Evolutionary conservation across 35 echinoderm and acorn worm species (phyloP), one percentile per base, ranked within the genome.

Genomic region (Acanthaster planci): DNA sequence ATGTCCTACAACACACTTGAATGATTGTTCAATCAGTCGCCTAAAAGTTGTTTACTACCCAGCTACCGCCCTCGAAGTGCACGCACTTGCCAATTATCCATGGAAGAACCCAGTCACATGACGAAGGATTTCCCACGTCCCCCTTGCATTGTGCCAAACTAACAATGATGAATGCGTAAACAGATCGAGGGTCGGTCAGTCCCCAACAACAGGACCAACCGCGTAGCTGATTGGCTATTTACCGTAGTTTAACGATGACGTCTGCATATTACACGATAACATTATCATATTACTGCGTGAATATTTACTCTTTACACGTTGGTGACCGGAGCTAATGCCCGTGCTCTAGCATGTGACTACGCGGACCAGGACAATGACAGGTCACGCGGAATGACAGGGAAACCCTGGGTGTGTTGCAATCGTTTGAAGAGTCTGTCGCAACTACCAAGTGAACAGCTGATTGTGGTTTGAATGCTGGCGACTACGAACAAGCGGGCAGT

Each of bases 121-220:
- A 47, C 42, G 42, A 12, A 47, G 42, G 42, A 47, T 47, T 47
- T 47, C 42, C 42, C 42, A 47, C 4, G 4, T 12, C 4, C 42
- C 4, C 42, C 4, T 6, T 12, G 42, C 4, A 4, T 47, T 12
- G 4, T 72, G 34, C 0, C 56, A 0, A 34, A 34, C 60, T 23
- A 68, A 72, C 64, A 72, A 72, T 72, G 64, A 34, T 72, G 64
- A 26, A 72, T 72, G 23, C 34, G 34, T 72, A 72, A 72, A 72
- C 34, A 72, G 64, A 72, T 72, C 64, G 22, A 72, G 42, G 42
- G 42, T 12, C 42, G 4, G 42, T 47, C 42, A 47, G 26, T 26
- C 30, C 64, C 64, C 64, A 72, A 72, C 64, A 72, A 34, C 64
- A 72, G 64, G 64, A 29, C 18, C 22, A 10, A 31, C 0, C 0